Evolutionary conservation across 2,113 vertebrate genomes (phyloP).

Genomic region (Psophia crepitans): DNA sequence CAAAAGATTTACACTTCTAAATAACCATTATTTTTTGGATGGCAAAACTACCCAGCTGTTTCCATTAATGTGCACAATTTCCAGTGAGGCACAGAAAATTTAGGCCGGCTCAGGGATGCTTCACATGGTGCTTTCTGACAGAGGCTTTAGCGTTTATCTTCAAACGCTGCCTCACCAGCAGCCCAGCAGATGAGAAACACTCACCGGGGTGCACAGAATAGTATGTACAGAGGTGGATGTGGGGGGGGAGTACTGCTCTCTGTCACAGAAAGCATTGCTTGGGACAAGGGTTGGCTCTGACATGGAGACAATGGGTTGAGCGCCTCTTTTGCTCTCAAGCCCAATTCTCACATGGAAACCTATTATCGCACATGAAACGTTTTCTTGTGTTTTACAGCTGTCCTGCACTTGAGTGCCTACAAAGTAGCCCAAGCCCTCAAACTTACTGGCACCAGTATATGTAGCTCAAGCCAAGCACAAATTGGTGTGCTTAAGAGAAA

Average conservation of each 20-base stretch:
- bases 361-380: rapidly evolving
- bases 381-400: neutral
- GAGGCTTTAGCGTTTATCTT: neutral
- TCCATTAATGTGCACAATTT: neutral
- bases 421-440: neutral
- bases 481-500: neutral
- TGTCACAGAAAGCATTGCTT: neutral
- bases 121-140: neutral
- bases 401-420: neutral
- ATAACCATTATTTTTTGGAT: neutral
- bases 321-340: neutral
- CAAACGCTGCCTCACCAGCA: neutral
- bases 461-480: neutral
- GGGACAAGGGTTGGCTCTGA: neutral
- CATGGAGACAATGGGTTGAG: neutral
- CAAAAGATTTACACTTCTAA: neutral
- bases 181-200: neutral
- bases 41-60: neutral
- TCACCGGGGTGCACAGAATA: neutral
- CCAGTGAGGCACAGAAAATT: neutral
- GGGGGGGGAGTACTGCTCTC: too few species aligned
- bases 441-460: neutral
- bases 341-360: neutral
- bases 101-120: neutral
- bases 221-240: neutral